These are phyloP conservation scores for Mormyrops attenuatus DNA, from an alignment of 2,797 vertebrate genomes.

Conservation along the genomic window DNA sequence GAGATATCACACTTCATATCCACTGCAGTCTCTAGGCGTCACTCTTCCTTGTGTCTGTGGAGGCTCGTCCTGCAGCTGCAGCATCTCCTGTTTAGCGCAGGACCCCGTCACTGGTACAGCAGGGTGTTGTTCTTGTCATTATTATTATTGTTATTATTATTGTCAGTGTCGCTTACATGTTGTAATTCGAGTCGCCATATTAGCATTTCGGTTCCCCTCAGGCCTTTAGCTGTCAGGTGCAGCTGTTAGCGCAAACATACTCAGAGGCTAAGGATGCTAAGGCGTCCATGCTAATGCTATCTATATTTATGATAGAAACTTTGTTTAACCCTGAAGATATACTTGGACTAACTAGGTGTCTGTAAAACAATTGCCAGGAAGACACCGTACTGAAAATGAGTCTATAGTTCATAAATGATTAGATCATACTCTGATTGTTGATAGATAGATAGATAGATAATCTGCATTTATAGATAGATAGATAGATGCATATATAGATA, in stretches of 20 bases:
- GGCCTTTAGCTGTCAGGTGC: background rate
- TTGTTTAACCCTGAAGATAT: background rate
- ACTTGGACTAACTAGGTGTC: background rate
- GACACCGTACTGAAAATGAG: background rate
- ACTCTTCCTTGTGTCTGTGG: background rate
- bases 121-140: background rate
- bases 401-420: background rate
- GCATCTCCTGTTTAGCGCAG: background rate
- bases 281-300: no score
- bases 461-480: background rate
- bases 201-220: background rate
- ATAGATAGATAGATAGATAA: background rate
- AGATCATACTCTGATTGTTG: background rate
- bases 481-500: background rate
- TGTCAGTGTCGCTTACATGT: background rate
- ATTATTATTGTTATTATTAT: background rate
- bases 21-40: background rate
- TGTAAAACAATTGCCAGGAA: background rate
- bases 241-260: background rate
- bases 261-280: background rate
- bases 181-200: background rate
- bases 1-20: background rate
- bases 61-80: background rate
- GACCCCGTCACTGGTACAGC: background rate
- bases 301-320: background rate